Evolutionary conservation across 2,113 vertebrate genomes (phyloP).

Genomic region (Scatophagus argus): DNA sequence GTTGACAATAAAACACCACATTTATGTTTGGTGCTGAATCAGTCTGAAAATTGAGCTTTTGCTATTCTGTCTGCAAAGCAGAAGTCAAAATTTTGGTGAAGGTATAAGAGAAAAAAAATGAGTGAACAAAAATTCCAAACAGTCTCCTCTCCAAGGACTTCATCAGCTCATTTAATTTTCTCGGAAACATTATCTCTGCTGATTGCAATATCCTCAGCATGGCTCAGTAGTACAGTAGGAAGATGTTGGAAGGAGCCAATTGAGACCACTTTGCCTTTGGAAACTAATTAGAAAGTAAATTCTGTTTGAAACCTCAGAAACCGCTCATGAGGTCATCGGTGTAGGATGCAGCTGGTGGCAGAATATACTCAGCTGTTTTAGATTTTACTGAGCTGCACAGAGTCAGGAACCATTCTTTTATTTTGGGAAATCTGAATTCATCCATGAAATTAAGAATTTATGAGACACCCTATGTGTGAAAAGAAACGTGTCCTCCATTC

Average conservation of each 20-base stretch:
- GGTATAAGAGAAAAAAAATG: too few relatives aligned
- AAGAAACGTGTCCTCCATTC: too few relatives aligned
- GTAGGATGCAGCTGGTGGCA: conserved; percentile 21
- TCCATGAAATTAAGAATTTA: neutral
- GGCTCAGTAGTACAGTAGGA: conserved; percentile 3
- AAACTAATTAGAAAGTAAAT: conserved; percentile 40
- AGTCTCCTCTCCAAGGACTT: neutral
- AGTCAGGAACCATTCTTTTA: neutral
- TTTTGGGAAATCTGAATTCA: neutral
- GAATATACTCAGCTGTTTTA: neutral
- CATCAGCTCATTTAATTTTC: neutral
- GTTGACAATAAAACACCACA: too few relatives aligned
- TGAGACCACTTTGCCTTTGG: conserved; percentile 20
- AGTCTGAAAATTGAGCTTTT: too few relatives aligned
- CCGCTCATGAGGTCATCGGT: conserved; percentile 11
- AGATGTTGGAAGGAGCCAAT: neutral
- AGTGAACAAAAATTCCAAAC: neutral
- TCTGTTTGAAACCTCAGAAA: conserved; percentile 3
- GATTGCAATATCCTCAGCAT: neutral
- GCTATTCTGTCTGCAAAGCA: too few relatives aligned
- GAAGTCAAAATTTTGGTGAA: too few relatives aligned
- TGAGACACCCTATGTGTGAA: too few relatives aligned
- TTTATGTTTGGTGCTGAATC: too few relatives aligned
- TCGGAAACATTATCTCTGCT: neutral
- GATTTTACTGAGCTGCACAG: neutral